Base-by-base conservation (phyloP, 2,888 invertebrate genomes). In the Drosophila parthenogenetica region DNA sequence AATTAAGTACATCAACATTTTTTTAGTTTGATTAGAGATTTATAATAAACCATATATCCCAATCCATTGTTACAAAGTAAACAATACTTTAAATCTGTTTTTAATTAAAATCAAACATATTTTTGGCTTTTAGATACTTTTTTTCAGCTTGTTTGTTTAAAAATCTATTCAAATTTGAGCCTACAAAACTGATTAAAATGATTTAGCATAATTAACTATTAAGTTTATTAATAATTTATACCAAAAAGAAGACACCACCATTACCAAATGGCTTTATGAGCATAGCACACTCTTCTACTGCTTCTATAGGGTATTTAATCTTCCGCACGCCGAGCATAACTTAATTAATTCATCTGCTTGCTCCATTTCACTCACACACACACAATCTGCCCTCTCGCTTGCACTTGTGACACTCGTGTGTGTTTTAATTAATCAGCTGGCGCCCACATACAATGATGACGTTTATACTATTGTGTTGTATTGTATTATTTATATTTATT, bases 371-470 rank as follows among this genome's bases (percentile, higher is more conserved):
- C 14, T 8, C 37, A 51, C 11, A 35, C 29, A 29, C 29, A 29
- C 22, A 29, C 25, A 7, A 29, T n/a, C 22, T 49, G 22, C 35
- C n/a, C 17, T 14, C 32, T 19, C 48, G 16, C 25, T 53, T 51
- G 25, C 46, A 14, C 37, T 11, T n/a, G 45, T 43, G 42, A 57
- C 55, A 66, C 55, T 67, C 39, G 19, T 35, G 19, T 14, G 11
- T 7, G 46, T 43, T 63, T 69, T 42, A 68, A 78, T 78, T 82
- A 79, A 79, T 79, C 74, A 77, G 77, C 65, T 57, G 59, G 46
- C 48, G 45, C 66, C 62, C 59, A 57, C 65, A 58, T 64, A 50
- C 60, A 82, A 66, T 61, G 57, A 58, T 80, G 75, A 80, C 80
- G 78, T 73, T 68, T 72, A 40, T 39, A 49, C 37, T 79, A 57